Evolutionary conservation across 2,888 invertebrate genomes (phyloP).

Genomic region (Acronicta leporina): DNA sequence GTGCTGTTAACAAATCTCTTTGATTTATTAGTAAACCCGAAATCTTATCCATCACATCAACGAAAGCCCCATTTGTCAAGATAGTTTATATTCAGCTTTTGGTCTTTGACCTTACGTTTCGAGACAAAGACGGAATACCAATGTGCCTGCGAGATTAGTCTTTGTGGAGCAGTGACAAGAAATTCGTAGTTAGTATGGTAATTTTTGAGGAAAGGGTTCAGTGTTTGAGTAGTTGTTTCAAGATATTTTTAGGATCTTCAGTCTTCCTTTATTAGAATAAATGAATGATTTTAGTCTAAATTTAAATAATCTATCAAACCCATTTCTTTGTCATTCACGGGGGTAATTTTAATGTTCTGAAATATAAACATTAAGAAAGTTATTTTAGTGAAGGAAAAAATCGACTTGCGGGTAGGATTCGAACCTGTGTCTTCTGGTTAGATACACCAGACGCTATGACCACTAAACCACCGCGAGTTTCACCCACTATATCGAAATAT

Average conservation of each 20-base stretch:
- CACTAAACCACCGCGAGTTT: too few relatives aligned
- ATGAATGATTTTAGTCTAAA: too few relatives aligned
- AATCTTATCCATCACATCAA: constrained; percentile 28
- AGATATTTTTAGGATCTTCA: constrained; percentile 4
- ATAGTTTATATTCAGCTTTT: constrained; percentile 20
- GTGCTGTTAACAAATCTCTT: constrained; percentile 18
- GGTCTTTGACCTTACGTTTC: constrained; percentile 28
- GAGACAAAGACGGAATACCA: constrained; percentile 47
- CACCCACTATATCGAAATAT: too few relatives aligned
- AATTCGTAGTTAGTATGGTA: constrained; percentile 47
- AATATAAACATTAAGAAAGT: too few relatives aligned
- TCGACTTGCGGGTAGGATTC: too few relatives aligned
- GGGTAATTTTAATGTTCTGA: too few relatives aligned
- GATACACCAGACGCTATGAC: too few relatives aligned
- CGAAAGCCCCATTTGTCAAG: constrained; percentile 35
- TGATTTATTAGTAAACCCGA: constrained; percentile 29
- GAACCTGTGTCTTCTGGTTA: too few relatives aligned
- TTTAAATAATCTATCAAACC: too few relatives aligned
- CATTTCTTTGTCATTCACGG: too few relatives aligned
- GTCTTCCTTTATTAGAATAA: too few relatives aligned
- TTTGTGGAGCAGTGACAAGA: constrained; percentile 24
- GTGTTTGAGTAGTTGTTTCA: constrained; percentile 8
- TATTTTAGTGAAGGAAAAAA: too few relatives aligned
- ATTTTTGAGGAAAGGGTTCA: constrained; percentile 41
- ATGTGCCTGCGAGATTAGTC: constrained; percentile 39